Evolutionary conservation across 2,888 invertebrate species (phyloP).

Genomic region (Malacosoma neustria): DNA sequence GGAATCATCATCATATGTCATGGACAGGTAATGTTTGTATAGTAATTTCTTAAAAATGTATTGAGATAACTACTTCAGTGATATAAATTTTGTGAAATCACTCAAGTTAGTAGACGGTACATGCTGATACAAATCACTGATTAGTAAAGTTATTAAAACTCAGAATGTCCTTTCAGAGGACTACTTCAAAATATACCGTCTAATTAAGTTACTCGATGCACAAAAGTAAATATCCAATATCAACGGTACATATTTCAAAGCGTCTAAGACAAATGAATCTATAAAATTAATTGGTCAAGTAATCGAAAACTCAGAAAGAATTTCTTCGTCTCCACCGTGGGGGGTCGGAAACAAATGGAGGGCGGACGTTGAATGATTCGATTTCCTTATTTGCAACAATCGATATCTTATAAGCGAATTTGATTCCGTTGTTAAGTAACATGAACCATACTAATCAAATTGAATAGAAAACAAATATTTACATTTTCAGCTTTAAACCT

Average conservation of each 20-base stretch:
- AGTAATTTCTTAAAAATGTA: no score
- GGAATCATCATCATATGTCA: no score
- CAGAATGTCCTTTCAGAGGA: no score
- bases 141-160: no score
- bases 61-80: no score
- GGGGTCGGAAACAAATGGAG: constrained; percentile 70
- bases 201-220: neutral
- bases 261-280: constrained; percentile 69
- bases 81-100: no score
- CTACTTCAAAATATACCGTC: neutral
- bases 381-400: constrained; percentile 75
- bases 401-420: constrained; percentile 65
- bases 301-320: constrained; percentile 75
- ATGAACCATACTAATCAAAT: no score
- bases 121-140: no score
- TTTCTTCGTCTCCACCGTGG: constrained; percentile 69
- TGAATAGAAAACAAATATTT: no score
- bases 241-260: constrained; percentile 41
- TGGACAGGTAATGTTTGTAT: no score
- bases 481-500: no score
- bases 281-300: constrained; percentile 75
- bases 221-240: neutral
- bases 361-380: constrained; percentile 75
- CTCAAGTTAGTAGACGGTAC: no score
- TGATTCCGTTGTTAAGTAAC: constrained; percentile 35